A percentile compares a stretch with the other conserved stretches of the same genome.
These are phyloP conservation scores for Nasonovia ribisnigri DNA, from an alignment of 2,888 invertebrate genomes.

Conservation along the genomic window DNA sequence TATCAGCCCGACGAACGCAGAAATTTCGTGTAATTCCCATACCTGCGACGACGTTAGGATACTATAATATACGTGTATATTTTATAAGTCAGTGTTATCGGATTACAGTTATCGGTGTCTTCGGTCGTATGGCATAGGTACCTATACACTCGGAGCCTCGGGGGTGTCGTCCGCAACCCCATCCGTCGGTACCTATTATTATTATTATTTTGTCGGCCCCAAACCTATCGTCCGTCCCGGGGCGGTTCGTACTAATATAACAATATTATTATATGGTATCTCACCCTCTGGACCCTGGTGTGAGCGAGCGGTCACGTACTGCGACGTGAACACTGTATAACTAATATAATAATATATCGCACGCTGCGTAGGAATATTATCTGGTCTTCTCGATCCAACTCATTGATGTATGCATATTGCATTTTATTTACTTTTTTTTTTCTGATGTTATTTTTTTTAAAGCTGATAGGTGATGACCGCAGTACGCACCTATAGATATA, in stretches of 20 bases:
- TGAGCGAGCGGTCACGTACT: conserved; percentile 20
- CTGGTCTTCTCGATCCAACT: conserved; percentile 44
- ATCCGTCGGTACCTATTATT: background rate
- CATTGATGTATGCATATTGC: background rate
- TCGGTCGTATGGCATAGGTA: background rate
- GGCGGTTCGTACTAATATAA: background rate
- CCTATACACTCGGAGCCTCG: background rate
- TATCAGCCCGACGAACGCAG: background rate
- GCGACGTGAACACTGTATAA: background rate
- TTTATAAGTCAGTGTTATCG: background rate
- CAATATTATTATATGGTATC: background rate
- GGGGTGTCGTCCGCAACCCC: background rate
- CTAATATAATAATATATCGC: background rate
- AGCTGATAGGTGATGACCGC: conserved; percentile 6
- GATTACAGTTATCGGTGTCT: conserved; percentile 50
- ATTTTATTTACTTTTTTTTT: background rate
- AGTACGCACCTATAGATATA: background rate
- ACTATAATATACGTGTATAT: background rate
- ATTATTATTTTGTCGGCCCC: conserved; percentile 13
- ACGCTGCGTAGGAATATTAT: too few species aligned
- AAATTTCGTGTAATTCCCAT: background rate
- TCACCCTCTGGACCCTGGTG: background rate
- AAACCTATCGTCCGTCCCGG: conserved; percentile 28
- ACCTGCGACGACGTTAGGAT: background rate
- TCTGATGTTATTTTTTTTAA: background rate